Conservation (phyloP, 2,797 vertebrate species). For the Onychomys torridus region DNA sequence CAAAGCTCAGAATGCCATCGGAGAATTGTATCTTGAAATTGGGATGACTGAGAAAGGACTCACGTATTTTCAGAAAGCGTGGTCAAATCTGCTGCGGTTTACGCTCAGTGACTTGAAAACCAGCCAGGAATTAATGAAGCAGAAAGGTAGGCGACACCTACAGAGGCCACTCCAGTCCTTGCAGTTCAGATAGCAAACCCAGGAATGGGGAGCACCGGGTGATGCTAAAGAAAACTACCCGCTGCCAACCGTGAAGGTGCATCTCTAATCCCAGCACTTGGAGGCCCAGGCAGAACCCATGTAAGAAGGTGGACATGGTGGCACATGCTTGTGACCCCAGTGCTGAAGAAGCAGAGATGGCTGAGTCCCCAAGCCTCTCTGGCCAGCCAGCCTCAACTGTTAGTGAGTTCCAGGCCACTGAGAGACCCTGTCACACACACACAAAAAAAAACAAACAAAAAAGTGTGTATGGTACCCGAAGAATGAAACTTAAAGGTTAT, state of each 20-base stretch:
- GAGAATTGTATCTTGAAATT: slow-evolving; percentile 71
- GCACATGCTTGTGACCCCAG: neutral
- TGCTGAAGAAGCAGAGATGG: neutral
- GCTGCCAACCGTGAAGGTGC: neutral
- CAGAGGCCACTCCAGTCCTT: neutral
- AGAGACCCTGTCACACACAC: neutral
- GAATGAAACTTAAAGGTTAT: neutral
- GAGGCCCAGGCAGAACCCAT: neutral
- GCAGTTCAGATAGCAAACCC: neutral
- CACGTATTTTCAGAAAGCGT: slow-evolving; percentile 69
- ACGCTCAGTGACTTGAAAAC: neutral
- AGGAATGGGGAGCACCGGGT: too few species aligned
- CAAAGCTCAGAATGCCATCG: slow-evolving; percentile 48
- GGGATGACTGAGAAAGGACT: slow-evolving; percentile 68
- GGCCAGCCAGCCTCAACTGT: neutral
- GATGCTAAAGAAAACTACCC: neutral
- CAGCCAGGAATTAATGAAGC: slow-evolving; percentile 53
- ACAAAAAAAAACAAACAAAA: too few species aligned
- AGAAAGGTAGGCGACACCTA: slow-evolving; percentile 36
- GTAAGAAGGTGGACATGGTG: neutral
- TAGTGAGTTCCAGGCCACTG: neutral
- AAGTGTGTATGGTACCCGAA: neutral
- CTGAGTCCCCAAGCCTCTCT: neutral
- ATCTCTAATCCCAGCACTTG: neutral
- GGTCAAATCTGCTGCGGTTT: slow-evolving; percentile 62